phyloP scores from a whole-genome alignment of 2,888 invertebrate species.

The Pandemis heparana region DNA sequence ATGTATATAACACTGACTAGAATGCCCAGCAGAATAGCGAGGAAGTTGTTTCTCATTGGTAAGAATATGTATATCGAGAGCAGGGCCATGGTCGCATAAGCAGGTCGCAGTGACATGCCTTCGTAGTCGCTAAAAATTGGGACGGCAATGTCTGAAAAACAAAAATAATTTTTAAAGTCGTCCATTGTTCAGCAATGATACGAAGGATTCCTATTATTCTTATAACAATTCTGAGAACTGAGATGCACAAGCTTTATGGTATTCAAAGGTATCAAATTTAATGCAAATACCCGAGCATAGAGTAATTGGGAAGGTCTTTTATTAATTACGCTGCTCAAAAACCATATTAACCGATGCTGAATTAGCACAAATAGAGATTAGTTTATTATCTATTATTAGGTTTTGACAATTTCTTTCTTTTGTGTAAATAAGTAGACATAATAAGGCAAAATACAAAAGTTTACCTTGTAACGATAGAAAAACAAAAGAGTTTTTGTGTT shows the following conservation, averaged over 20 bases:
- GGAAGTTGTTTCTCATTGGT: conserved; percentile 90
- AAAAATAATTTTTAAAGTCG: conserved; percentile 3
- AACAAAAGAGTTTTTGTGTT: conserved; percentile 38
- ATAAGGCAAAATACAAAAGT: conserved; percentile 12
- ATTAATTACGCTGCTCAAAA: no score
- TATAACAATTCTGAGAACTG: neutral
- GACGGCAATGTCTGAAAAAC: conserved; percentile 86
- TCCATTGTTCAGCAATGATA: no score
- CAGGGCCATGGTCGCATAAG: conserved; percentile 90
- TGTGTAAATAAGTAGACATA: neutral
- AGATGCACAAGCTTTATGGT: no score
- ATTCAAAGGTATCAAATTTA: no score
- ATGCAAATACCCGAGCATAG: no score
- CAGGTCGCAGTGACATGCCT: conserved; percentile 86
- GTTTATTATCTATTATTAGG: neutral
- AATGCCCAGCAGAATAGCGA: conserved; percentile 89
- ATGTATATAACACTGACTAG: conserved; percentile 89
- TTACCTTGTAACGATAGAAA: conserved; percentile 28
- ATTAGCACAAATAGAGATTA: neutral
- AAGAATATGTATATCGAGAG: conserved; percentile 94
- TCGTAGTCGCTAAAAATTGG: conserved; percentile 87
- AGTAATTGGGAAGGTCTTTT: no score
- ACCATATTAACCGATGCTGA: no score
- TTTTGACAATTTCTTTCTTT: neutral
- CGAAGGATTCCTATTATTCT: no score